These are phyloP conservation scores for Protodeltote pygarga DNA, from an alignment of 2,888 invertebrate species.

Conservation along the genomic window DNA sequence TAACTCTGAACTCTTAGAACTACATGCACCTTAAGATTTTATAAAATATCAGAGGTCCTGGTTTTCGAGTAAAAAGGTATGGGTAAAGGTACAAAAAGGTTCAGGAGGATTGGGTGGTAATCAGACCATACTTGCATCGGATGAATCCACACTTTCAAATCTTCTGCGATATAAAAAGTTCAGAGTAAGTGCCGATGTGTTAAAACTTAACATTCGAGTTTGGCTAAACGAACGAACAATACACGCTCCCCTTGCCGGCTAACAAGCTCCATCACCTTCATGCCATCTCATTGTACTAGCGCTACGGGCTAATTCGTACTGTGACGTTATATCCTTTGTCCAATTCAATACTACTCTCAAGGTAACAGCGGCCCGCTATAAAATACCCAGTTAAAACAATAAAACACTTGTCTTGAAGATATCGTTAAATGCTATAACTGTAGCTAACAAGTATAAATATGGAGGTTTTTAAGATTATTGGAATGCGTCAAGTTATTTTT, in stretches of 20 bases:
- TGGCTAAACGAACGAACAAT: constrained; percentile 48
- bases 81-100: no score
- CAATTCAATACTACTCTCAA: constrained; percentile 60
- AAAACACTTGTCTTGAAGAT: constrained; percentile 40
- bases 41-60: no score
- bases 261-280: constrained; percentile 58
- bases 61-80: no score
- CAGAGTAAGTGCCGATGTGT: no score
- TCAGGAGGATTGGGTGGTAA: no score
- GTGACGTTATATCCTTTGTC: constrained; percentile 61
- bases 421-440: constrained; percentile 28
- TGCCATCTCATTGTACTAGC: constrained; percentile 59
- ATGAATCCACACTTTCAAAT: no score
- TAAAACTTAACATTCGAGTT: constrained; percentile 9
- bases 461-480: constrained; percentile 8
- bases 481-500: not conserved
- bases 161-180: constrained; percentile 17
- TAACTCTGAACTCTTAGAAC: no score
- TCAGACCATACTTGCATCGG: no score
- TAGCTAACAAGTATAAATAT: constrained; percentile 16
- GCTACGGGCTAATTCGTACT: constrained; percentile 55
- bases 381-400: constrained; percentile 44
- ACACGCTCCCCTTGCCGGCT: constrained; percentile 50
- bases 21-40: no score
- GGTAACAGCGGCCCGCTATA: constrained; percentile 46